phyloP scores from a whole-genome alignment of 2,888 invertebrate genomes.

The Lasius fuliginosus region DNA sequence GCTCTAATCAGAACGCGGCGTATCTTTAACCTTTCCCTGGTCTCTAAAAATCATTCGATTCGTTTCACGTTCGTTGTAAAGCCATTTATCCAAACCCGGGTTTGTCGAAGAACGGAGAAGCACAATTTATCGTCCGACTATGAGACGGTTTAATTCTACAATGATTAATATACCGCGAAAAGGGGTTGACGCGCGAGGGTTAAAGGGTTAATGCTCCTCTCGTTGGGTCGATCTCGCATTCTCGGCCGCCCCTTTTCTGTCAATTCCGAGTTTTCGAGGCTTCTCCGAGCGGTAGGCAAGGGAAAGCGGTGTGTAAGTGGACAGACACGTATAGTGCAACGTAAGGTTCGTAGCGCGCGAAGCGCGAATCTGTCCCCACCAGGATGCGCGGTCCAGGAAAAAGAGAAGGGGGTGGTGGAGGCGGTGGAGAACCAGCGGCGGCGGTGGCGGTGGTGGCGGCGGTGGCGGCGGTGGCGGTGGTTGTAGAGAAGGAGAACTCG shows the following conservation, averaged over 20 bases:
- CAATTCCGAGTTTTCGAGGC: slow-evolving; percentile 62
- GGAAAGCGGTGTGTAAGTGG: slow-evolving; percentile 73
- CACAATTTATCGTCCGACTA: slow-evolving; percentile 26
- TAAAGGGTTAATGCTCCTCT: slow-evolving; percentile 73
- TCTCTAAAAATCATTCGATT: not conserved
- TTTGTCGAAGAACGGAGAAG: not conserved
- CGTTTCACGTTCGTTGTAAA: not conserved
- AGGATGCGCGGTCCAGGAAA: slow-evolving; percentile 56
- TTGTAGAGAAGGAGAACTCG: slow-evolving; percentile 58
- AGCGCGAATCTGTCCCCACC: slow-evolving; percentile 81
- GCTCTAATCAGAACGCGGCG: not conserved
- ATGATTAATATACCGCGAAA: slow-evolving; percentile 53
- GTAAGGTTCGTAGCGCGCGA: slow-evolving; percentile 76
- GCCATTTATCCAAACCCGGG: not conserved
- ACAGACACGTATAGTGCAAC: slow-evolving; percentile 77
- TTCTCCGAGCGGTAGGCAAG: slow-evolving; percentile 56
- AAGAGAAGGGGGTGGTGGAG: slow-evolving; percentile 53
- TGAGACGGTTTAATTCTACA: slow-evolving; percentile 58
- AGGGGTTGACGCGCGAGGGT: slow-evolving; percentile 66
- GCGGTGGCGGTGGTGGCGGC: slow-evolving; percentile 56
- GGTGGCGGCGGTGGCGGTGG: not conserved
- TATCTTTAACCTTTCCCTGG: not conserved
- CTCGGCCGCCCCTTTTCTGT: slow-evolving; percentile 23
- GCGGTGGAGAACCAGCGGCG: slow-evolving; percentile 47
- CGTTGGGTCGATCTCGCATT: slow-evolving; percentile 40